Percentiles rank a stretch among this genome's conserved stretches.
These are phyloP conservation scores for Acrossocheilus wenchowensis DNA, from an alignment of 2,797 vertebrate species.

Conservation along the genomic window DNA sequence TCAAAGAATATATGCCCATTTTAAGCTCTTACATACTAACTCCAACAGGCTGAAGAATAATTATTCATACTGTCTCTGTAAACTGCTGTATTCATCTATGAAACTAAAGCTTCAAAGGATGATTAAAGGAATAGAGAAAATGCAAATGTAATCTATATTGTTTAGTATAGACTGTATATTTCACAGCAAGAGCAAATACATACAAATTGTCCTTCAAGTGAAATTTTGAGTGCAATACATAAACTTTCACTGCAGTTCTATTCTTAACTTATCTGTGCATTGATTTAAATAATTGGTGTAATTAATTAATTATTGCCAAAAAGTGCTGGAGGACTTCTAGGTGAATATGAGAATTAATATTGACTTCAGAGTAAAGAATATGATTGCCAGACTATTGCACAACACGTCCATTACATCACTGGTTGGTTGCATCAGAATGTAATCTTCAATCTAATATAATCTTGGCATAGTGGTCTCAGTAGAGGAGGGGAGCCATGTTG, in stretches of 20 bases:
- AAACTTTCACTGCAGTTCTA: background rate
- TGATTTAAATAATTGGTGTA: background rate
- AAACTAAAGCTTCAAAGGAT: background rate
- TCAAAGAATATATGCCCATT: background rate
- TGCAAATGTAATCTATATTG: background rate
- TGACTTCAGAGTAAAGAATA: background rate
- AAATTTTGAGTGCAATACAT: background rate
- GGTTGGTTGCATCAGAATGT: constrained; percentile 6
- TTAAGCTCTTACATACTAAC: background rate
- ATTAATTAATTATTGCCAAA: background rate
- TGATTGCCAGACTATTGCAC: constrained; percentile 10
- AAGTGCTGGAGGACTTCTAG: background rate
- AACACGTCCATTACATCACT: background rate
- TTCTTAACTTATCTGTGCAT: too few species aligned
- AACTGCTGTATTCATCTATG: background rate
- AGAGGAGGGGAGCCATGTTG: background rate
- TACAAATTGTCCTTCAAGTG: background rate
- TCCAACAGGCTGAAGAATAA: background rate
- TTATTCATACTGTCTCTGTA: background rate
- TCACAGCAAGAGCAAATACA: background rate
- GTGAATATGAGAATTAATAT: background rate
- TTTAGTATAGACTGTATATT: background rate
- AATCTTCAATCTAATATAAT: constrained; percentile 2
- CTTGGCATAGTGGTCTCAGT: background rate
- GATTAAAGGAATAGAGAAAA: background rate